A percentile compares a stretch with the other conserved stretches of the same genome.
phyloP scores from a whole-genome alignment of 2,888 invertebrate species.

The Lagria hirta region DNA sequence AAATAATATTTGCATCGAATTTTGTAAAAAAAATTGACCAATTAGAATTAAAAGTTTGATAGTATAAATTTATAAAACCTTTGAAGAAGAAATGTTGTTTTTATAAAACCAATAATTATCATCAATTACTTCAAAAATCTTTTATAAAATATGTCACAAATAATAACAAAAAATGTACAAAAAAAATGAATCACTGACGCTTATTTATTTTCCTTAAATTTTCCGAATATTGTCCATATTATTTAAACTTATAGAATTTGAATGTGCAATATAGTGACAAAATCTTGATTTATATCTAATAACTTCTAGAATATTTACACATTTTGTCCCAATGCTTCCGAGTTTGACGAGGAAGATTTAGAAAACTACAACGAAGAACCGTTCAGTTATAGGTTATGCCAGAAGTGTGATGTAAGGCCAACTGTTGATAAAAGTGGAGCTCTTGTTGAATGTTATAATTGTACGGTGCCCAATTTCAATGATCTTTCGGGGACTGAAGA shows the following conservation, averaged over 20 bases:
- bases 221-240: no score
- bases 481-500: conserved; percentile 5
- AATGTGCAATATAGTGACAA: neutral
- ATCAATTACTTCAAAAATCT: no score
- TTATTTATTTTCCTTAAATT: no score
- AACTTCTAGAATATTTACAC: conserved; percentile 11
- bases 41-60: no score
- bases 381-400: conserved; percentile 34
- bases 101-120: no score
- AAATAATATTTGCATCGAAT: no score
- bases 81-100: no score
- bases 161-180: no score
- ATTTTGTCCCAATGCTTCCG: conserved; percentile 19
- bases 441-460: conserved; percentile 45
- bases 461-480: no score
- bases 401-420: conserved; percentile 47
- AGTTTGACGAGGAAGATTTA: conserved; percentile 24
- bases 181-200: neutral
- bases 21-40: no score
- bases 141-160: no score
- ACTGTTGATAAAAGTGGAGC: conserved; percentile 42
- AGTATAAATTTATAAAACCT: no score
- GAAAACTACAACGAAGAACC: conserved; percentile 19
- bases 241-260: neutral
- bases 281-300: neutral